Conservation (phyloP, 2,888 invertebrate genomes). For the Heliconius ethilla region DNA sequence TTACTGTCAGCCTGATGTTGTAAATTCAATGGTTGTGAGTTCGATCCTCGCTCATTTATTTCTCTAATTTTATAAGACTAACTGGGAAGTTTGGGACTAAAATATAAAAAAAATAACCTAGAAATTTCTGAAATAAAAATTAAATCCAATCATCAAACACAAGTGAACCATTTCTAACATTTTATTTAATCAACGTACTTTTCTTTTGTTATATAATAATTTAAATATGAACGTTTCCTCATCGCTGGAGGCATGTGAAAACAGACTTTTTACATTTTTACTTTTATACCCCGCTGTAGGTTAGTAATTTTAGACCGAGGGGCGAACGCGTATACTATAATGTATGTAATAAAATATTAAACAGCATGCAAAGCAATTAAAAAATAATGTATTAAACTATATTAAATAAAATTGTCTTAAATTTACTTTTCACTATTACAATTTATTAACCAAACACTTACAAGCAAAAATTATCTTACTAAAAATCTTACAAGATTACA, state of each 20-base stretch:
- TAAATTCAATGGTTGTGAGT: too few species aligned
- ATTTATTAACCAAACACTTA: too few species aligned
- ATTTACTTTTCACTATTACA: too few species aligned
- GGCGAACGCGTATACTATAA: not conserved
- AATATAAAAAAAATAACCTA: too few species aligned
- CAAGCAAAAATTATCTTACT: too few species aligned
- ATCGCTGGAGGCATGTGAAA: conserved; percentile 7
- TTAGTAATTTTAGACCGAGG: not conserved
- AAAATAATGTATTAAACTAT: too few species aligned
- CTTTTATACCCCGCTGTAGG: not conserved
- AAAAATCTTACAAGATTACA: too few species aligned
- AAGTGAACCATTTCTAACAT: not conserved
- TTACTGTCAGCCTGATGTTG: too few species aligned
- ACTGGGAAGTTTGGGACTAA: too few species aligned
- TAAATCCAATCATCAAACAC: not conserved
- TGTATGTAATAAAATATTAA: not conserved
- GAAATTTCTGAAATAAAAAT: not conserved
- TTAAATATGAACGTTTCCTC: conserved; percentile 20
- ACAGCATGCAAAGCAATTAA: not conserved
- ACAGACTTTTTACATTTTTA: conserved; percentile 12
- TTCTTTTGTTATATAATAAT: conserved; percentile 11
- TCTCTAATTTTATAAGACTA: too few species aligned
- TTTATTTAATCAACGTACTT: conserved; percentile 3
- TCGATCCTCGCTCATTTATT: too few species aligned
- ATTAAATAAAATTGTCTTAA: too few species aligned